phyloP scores from a whole-genome alignment of 2,113 vertebrate genomes.

The Caretta caretta region DNA sequence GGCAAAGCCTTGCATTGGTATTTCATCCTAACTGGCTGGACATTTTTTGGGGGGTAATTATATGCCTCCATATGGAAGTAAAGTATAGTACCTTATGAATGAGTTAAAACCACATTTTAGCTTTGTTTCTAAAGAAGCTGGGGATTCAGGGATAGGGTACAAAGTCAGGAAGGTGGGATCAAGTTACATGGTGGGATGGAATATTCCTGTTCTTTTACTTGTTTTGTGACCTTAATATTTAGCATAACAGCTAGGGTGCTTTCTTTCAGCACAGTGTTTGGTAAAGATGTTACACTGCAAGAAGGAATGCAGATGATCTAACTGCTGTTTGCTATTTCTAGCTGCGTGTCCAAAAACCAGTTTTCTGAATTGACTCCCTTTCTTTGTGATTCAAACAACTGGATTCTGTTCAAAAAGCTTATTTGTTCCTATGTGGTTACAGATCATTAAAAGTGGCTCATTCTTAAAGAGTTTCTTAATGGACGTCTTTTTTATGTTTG shows the following conservation, averaged over 20 bases:
- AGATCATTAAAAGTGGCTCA: constrained; percentile 65
- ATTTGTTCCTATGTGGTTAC: constrained; percentile 65
- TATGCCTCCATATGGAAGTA: constrained; percentile 64
- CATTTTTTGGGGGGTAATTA: constrained; percentile 41
- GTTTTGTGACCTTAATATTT: constrained; percentile 13
- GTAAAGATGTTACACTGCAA: constrained; percentile 4
- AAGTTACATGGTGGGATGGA: constrained; percentile 20
- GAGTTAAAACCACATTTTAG: constrained; percentile 56
- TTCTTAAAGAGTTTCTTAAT: constrained; percentile 63
- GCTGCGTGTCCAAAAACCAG: constrained; percentile 52
- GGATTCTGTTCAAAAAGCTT: constrained; percentile 59
- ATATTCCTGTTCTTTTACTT: background rate
- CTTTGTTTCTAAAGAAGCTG: constrained; percentile 37
- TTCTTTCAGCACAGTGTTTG: constrained; percentile 22
- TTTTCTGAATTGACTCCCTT: constrained; percentile 56
- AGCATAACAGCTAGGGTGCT: background rate
- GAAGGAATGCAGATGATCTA: constrained; percentile 26
- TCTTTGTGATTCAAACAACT: constrained; percentile 67
- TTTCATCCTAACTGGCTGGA: constrained; percentile 50
- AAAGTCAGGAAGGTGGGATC: constrained; percentile 32
- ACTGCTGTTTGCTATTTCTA: constrained; percentile 39
- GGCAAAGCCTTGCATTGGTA: constrained; percentile 61
- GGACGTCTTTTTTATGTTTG: constrained; percentile 52
- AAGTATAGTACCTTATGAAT: constrained; percentile 29
- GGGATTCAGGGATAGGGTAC: constrained; percentile 14